A percentile compares a stretch with the other conserved stretches of the same genome.
Evolutionary conservation across 2,888 invertebrate genomes (phyloP).

Genomic region (Galerucella calmariensis): DNA sequence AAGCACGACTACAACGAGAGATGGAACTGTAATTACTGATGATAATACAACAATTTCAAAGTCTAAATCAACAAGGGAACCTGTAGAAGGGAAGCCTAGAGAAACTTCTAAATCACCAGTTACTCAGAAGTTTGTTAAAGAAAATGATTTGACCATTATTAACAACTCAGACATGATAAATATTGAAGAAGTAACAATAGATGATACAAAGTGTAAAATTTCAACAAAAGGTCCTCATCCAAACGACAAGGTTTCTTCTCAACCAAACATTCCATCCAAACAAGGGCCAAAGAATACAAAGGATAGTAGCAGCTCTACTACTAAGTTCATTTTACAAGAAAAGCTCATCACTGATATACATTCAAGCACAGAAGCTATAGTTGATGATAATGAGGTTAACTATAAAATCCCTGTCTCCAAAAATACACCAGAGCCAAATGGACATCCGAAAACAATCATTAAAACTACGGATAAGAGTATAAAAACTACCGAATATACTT

Average conservation of each 20-base stretch:
- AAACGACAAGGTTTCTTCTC: background rate
- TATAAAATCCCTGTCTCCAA: slow-evolving; percentile 27
- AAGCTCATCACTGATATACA: slow-evolving; percentile 25
- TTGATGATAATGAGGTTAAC: background rate
- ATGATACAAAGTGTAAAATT: slow-evolving; percentile 7
- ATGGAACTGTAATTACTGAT: slow-evolving; percentile 2
- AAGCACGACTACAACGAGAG: background rate
- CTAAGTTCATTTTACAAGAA: slow-evolving; percentile 42
- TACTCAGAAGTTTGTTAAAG: slow-evolving; percentile 23
- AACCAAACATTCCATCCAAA: background rate
- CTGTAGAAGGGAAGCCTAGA: slow-evolving; percentile 33
- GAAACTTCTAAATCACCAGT: slow-evolving; percentile 42
- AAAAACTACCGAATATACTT: background rate
- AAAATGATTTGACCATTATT: background rate
- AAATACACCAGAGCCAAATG: slow-evolving; percentile 40
- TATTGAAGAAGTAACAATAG: background rate
- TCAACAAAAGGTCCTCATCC: slow-evolving; percentile 25
- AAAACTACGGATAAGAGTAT: background rate
- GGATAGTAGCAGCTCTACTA: slow-evolving; percentile 10
- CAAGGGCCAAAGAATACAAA: background rate
- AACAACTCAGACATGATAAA: background rate
- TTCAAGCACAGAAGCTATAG: slow-evolving; percentile 21
- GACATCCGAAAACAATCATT: slow-evolving; percentile 35
- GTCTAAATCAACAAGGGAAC: slow-evolving; percentile 17
- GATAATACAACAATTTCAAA: background rate